Evolutionary conservation across 2,888 invertebrate genomes (phyloP), one percentile per base, ranked within the genome.

Genomic region (Pristionchus mayeri): DNA sequence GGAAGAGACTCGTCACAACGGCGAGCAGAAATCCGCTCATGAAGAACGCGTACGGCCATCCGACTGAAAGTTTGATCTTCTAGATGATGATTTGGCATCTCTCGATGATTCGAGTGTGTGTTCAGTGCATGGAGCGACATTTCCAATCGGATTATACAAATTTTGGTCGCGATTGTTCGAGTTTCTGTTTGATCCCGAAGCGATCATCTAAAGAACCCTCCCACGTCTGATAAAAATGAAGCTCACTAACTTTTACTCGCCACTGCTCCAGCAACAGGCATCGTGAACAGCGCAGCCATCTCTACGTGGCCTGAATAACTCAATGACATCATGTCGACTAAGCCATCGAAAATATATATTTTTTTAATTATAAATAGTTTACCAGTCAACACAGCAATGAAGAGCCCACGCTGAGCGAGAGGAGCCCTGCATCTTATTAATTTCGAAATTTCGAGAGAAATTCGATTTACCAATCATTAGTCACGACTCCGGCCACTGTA

Each of bases 391-490:
- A 57, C 80, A n/a, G 80, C 80, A 2, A 80, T 34, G 18, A 80
- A 80, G 13, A 80, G 54, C n/a, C 80, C 80, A 18, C 80, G 80
- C 18, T 80, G 57, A 24, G n/a, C n/a, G 4, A 80, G 57, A n/a
- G 80, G 80, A 6, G 80, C 80, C 80, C 80, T 80, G 34, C 18
- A 80, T 50, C 2, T 57, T 2, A 40, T 40, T 4, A 44, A 21
- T 40, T 27, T 18, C 37, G 4, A 44, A 37, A 24, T 40, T 34
- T 37, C n/a, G n/a, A n/a, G n/a, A n/a, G n/a, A n/a, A n/a, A n/a
- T n/a, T n/a, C n/a, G n/a, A n/a, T 34, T 79, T 21, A 80, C 80
- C 80, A 80, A 16, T 80, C 80, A 80, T 80, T 80, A 57, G 37
- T 37, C n/a, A 80, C 80, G 0, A 34, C 30, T n/a, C 80, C 80